Base-by-base conservation (phyloP, 2,113 vertebrate genomes). In the Mungos mungo region DNA sequence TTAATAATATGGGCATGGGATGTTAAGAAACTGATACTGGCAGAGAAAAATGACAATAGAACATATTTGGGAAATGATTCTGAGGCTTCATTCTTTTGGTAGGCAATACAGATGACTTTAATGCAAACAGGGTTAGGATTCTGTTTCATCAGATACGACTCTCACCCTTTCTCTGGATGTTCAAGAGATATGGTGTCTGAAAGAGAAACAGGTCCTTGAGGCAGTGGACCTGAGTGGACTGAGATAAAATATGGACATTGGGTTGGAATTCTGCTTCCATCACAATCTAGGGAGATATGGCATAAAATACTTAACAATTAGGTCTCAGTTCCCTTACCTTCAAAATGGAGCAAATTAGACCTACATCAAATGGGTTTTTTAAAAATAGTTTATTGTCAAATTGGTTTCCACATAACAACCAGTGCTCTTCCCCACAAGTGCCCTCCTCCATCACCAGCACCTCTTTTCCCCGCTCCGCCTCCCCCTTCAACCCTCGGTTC, bases 291-390 rank as follows among this genome's bases (percentile, higher is more conserved):
- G n/a, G 8, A 16, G 27, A 76, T 57, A 60, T 3, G 41, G 41
- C 50, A 81, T 71, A 57, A 91, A 95, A 82, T 35, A 45, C 29
- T 33, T 63, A 95, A 47, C 23, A 66, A 29, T 35, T 15, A 33
- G 82, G 33, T 72, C 15, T 84, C 69, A 38, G 27, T 88, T 79
- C 90, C 41, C 81, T 91, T 57, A 71, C 16, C 72, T 54, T 83
- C 15, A 33, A 66, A 45, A 95, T 63, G 25, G 71, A 91, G 9
- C 31, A 60, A 38, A 69, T 84, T 57, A 35, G 81, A 41, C 35
- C 65, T 86, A n/a, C 57, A 71, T 33, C 52, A 90, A 91, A 87
- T 76, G 41, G 41, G 4, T 25, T 94, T 72, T 92, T 94, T 41
- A 5, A 5, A 41, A 41, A 41, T 41, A 41, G 41, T 41, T 41